phyloP scores from a whole-genome alignment of 2,797 vertebrate species.

The Spea hammondii region DNA sequence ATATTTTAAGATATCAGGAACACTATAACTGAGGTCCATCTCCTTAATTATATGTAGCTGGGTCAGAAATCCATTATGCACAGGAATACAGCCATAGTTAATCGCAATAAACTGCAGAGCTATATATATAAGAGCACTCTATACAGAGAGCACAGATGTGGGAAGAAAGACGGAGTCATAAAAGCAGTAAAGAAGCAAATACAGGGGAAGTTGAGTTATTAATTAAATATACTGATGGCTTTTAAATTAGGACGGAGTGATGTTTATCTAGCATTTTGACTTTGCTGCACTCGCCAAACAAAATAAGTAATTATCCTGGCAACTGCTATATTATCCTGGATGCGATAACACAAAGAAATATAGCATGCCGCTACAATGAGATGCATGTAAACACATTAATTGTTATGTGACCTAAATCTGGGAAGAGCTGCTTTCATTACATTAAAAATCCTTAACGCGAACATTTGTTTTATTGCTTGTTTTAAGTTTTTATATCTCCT shows the following conservation, averaged over 20 bases:
- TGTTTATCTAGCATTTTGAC: slow-evolving; percentile 53
- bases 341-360: slow-evolving; percentile 48
- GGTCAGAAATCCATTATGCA: slow-evolving; percentile 16
- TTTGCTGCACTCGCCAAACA: slow-evolving; percentile 48
- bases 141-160: slow-evolving; percentile 28
- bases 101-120: slow-evolving; percentile 15
- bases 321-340: slow-evolving; percentile 47
- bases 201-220: slow-evolving; percentile 32
- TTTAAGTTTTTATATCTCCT: slow-evolving; percentile 48
- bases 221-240: slow-evolving; percentile 53
- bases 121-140: slow-evolving; percentile 41
- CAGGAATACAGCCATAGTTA: slow-evolving; percentile 23
- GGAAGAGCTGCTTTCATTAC: slow-evolving; percentile 42
- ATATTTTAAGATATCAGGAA: neutral
- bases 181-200: slow-evolving; percentile 39
- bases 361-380: slow-evolving; percentile 45
- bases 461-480: slow-evolving; percentile 52
- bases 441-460: slow-evolving; percentile 50
- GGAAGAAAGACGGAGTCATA: slow-evolving; percentile 25
- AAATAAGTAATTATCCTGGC: slow-evolving; percentile 53
- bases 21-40: neutral
- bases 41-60: slow-evolving; percentile 4
- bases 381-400: slow-evolving; percentile 52
- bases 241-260: slow-evolving; percentile 51
- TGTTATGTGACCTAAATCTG: slow-evolving; percentile 51